Conservation (phyloP, 2,888 invertebrate species). For the Drymonia ruficornis region DNA sequence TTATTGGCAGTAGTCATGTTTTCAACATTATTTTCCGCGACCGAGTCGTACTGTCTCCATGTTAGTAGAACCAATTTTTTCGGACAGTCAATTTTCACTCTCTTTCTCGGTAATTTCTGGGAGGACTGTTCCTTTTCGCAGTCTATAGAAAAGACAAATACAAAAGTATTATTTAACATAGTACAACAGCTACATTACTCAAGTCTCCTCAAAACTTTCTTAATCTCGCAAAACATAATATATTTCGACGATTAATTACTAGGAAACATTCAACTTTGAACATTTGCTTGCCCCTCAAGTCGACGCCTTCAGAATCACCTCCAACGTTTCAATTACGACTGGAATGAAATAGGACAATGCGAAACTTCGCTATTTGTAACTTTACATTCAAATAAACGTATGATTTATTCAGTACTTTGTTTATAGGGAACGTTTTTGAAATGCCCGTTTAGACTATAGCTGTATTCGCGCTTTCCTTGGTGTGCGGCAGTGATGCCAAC, state of each 20-base stretch:
- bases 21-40: too few species aligned
- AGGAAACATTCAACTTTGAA: conserved; percentile 42
- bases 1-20: too few species aligned
- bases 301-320: conserved; percentile 41
- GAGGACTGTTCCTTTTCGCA: too few species aligned
- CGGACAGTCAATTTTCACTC: too few species aligned
- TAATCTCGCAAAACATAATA: conserved; percentile 5
- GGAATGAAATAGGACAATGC: conserved; percentile 35
- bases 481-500: too few species aligned
- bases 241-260: conserved; percentile 31
- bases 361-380: conserved; percentile 52
- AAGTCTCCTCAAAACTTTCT: conserved; percentile 4
- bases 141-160: too few species aligned
- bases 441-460: conserved; percentile 20
- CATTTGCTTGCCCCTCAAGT: conserved; percentile 33
- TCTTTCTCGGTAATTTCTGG: too few species aligned
- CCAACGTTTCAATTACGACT: conserved; percentile 53
- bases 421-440: conserved; percentile 27
- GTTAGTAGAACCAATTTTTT: too few species aligned
- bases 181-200: background rate
- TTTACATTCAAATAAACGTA: conserved; percentile 43
- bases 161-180: too few species aligned
- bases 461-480: background rate
- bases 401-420: conserved; percentile 47
- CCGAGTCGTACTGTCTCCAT: too few species aligned